phyloP scores from a whole-genome alignment of 2,888 invertebrate species.

The Glomeris marginata region DNA sequence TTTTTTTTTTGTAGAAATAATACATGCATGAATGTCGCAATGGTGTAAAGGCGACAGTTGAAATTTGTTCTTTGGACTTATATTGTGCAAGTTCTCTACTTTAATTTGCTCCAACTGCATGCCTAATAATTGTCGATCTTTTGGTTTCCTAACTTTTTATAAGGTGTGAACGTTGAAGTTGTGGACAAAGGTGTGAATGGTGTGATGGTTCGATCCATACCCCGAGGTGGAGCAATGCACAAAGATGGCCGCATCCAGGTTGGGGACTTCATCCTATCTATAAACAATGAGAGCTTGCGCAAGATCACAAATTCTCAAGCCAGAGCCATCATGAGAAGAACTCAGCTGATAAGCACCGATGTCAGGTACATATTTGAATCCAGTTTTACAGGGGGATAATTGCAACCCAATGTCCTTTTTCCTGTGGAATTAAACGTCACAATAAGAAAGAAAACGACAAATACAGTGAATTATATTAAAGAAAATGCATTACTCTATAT shows the following conservation, averaged over 20 bases:
- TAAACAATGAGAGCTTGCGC: constrained; percentile 43
- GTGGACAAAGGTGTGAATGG: constrained; percentile 43
- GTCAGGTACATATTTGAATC: constrained; percentile 33
- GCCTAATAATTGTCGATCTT: not conserved
- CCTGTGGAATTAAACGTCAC: no score
- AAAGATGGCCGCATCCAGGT: constrained; percentile 40
- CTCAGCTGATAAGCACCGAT: constrained; percentile 40
- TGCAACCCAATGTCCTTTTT: no score
- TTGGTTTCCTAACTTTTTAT: constrained; percentile 1
- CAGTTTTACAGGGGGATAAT: no score
- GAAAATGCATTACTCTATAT: no score
- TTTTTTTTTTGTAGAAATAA: no score
- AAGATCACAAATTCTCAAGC: constrained; percentile 42
- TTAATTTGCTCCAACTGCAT: no score
- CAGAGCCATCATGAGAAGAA: constrained; percentile 39
- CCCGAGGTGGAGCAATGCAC: constrained; percentile 37
- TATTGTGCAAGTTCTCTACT: no score
- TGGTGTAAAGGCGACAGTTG: no score
- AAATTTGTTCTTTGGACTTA: no score
- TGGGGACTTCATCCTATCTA: constrained; percentile 41
- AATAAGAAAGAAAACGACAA: no score
- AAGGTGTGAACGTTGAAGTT: constrained; percentile 42
- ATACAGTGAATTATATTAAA: no score
- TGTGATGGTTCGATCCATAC: constrained; percentile 36
- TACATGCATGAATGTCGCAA: no score